Evolutionary conservation across 2,888 invertebrate genomes (phyloP).

Genomic region (Venustoraphidia nigricollis): DNA sequence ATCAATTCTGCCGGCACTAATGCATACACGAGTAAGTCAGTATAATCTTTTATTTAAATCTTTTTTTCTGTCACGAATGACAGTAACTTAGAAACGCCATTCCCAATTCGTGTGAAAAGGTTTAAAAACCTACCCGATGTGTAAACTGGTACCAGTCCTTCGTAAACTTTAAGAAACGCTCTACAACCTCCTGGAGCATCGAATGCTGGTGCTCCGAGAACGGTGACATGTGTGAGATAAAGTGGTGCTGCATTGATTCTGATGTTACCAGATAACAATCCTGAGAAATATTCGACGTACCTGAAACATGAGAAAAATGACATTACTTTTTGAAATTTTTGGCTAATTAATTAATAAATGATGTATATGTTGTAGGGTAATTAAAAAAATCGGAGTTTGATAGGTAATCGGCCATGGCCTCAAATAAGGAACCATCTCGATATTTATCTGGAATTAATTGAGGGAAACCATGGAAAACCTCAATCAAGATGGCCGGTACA

Average conservation of each 20-base stretch:
- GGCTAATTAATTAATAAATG: too few relatives aligned
- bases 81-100: too few relatives aligned
- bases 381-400: neutral
- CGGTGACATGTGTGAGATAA: conserved; percentile 72
- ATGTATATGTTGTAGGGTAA: neutral
- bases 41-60: neutral
- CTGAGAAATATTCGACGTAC: conserved; percentile 86
- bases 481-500: too few relatives aligned
- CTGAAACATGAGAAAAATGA: conserved; percentile 31
- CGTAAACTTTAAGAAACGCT: conserved; percentile 77
- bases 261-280: conserved; percentile 74
- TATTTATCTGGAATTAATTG: too few relatives aligned
- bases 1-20: too few relatives aligned
- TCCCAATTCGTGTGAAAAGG: too few relatives aligned
- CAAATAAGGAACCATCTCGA: too few relatives aligned
- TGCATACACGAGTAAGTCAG: too few relatives aligned
- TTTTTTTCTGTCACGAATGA: too few relatives aligned
- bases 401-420: too few relatives aligned
- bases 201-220: conserved; percentile 67
- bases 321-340: too few relatives aligned
- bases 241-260: conserved; percentile 77
- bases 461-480: too few relatives aligned
- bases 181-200: conserved; percentile 42
- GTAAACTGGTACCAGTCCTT: conserved; percentile 78
- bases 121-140: conserved; percentile 47